Evolutionary conservation across 2,113 vertebrate species (phyloP), one percentile per base, ranked within the genome.

Genomic region (Solea solea): DNA sequence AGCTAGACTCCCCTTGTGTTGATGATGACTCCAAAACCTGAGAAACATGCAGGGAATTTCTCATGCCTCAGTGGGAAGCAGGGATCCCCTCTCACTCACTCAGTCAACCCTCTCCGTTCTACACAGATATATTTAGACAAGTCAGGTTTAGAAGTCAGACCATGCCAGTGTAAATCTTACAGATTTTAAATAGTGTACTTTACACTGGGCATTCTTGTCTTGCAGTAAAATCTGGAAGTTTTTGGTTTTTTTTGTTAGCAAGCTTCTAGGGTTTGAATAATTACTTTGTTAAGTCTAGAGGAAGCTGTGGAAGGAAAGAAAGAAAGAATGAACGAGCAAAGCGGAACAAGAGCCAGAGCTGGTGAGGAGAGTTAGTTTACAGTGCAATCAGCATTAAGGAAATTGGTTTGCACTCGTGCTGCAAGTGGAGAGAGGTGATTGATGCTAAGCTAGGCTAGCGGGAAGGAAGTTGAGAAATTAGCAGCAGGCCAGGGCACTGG

Each of bases 401-500:
- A 94, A 93, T 93, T 90, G 87, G 91, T 87, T 91, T 90, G 91
- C 86, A 81, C 78, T 74, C 74, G 85, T 41, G 53, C 80, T 73
- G 80, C 44, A 62, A 86, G 86, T 85, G 80, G 65, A 74, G 86
- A 72, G 83, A 81, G 75, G 86, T 90, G 84, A 91, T 90, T 92
- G 90, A 93, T 93, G 91, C 91, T 90, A 91, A 91, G 87, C 88
- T 89, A 85, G 80, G 87, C 77, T 87, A 89, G 89, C 84, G 91
- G 91, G 92, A 93, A 93, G 91, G 93, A 92, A 92, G 85, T 84
- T 69, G 78, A 86, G 86, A 90, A 91, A 88, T 93, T 90, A 89
- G 86, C 71, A 0, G 83, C 76, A 69, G 74, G 86, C 82, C 88
- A 83, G 88, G 86, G 82, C 88, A 91, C 82, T 64, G 81, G 78